Evolutionary conservation across 2,113 vertebrate species (phyloP).

Genomic region (Galbula dea): DNA sequence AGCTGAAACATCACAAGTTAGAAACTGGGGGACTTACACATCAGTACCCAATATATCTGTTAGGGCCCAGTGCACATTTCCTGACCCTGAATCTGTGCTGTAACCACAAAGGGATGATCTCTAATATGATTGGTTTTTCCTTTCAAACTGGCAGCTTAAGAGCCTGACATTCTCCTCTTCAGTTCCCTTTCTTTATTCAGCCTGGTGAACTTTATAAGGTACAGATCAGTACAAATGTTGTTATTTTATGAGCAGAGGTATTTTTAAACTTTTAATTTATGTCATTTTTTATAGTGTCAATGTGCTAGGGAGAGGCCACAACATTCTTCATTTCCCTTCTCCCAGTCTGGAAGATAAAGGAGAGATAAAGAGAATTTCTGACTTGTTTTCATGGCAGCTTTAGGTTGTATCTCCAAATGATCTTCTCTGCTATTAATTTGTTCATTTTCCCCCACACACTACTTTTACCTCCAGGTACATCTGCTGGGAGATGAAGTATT

Average conservation of each 20-base stretch:
- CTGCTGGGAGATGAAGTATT: not conserved
- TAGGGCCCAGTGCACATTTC: not conserved
- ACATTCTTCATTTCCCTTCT: not conserved
- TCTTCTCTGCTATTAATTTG: not conserved
- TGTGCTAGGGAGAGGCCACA: not conserved
- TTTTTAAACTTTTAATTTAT: not conserved
- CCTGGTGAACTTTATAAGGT: not conserved
- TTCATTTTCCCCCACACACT: rapidly evolving
- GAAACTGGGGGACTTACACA: not conserved
- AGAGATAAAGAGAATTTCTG: not conserved
- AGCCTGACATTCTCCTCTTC: not conserved
- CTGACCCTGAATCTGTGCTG: not conserved
- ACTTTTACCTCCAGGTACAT: not conserved
- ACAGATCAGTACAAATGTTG: not conserved
- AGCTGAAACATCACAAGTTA: not conserved
- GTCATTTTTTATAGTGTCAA: not conserved
- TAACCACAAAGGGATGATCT: not conserved
- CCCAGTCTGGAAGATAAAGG: not conserved
- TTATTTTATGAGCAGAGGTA: not conserved
- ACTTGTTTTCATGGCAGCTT: not conserved
- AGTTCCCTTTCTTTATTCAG: not conserved
- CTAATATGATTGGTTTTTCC: not conserved
- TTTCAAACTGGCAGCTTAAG: not conserved
- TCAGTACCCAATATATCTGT: not conserved
- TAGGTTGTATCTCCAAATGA: not conserved